Conservation (phyloP, 2,888 invertebrate species). For the Microctonus hyperodae region DNA sequence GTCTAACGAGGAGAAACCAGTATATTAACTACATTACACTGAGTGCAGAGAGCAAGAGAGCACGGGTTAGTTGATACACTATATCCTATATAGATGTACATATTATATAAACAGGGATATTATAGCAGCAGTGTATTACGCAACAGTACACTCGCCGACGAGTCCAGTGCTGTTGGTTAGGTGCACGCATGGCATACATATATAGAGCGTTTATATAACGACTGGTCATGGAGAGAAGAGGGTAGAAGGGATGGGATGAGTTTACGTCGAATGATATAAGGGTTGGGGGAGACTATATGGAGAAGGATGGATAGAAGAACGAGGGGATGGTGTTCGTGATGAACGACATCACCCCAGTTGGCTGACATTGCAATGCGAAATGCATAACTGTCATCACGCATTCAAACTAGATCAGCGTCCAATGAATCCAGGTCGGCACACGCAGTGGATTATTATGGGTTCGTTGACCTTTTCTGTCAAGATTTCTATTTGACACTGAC, state of each 20-base stretch:
- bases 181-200: constrained; percentile 20
- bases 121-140: constrained; percentile 54
- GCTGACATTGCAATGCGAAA: constrained; percentile 52
- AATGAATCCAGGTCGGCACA: constrained; percentile 45
- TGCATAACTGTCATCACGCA: constrained; percentile 60
- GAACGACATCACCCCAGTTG: constrained; percentile 55
- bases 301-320: constrained; percentile 18
- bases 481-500: constrained; percentile 20
- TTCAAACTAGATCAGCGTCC: constrained; percentile 52
- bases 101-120: constrained; percentile 42
- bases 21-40: constrained; percentile 53
- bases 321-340: constrained; percentile 43
- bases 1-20: constrained; percentile 56
- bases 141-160: constrained; percentile 49
- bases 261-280: constrained; percentile 3
- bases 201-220: constrained; percentile 39
- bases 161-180: constrained; percentile 45
- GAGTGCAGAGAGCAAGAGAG: constrained; percentile 29
- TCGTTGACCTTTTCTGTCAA: constrained; percentile 33
- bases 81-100: constrained; percentile 38
- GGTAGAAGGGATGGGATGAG: constrained; percentile 25
- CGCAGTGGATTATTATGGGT: constrained; percentile 35
- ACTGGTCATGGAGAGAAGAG: constrained; percentile 28
- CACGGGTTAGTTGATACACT: constrained; percentile 40
- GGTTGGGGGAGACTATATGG: constrained; percentile 28